phyloP scores from a whole-genome alignment of 2,888 invertebrate species.

The Atethmia centrago region DNA sequence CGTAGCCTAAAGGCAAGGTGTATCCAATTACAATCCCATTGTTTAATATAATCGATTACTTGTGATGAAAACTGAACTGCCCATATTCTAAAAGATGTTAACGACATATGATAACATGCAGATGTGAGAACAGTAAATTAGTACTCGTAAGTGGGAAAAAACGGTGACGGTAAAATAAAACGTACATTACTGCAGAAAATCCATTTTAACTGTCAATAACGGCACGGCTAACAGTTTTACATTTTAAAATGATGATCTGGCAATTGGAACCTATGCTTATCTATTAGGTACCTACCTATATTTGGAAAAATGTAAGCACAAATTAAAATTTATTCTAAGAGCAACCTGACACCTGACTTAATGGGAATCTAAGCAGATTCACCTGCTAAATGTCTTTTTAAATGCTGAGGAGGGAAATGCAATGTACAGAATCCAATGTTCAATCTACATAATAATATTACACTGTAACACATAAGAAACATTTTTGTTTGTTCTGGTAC shows the following conservation, averaged over 20 bases:
- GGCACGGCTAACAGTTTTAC: neutral
- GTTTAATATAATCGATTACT: slow-evolving; percentile 15
- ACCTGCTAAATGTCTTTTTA: neutral
- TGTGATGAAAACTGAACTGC: neutral
- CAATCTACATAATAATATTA: neutral
- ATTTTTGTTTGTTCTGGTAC: neutral
- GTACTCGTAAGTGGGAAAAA: neutral
- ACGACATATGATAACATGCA: neutral
- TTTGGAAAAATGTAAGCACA: neutral
- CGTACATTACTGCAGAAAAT: neutral
- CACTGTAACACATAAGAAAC: neutral
- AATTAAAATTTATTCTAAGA: no score
- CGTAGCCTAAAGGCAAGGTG: slow-evolving; percentile 63
- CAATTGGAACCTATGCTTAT: neutral
- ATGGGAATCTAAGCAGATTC: neutral
- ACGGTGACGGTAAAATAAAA: neutral
- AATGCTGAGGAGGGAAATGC: neutral
- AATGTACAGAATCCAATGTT: neutral
- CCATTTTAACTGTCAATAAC: neutral
- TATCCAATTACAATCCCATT: slow-evolving; percentile 35
- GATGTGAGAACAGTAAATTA: neutral
- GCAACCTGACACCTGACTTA: neutral
- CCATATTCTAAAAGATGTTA: neutral
- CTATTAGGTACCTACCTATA: neutral
- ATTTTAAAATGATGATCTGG: neutral